Base-by-base conservation (phyloP, 2,888 invertebrate species). In the Carterocephalus palaemon region DNA sequence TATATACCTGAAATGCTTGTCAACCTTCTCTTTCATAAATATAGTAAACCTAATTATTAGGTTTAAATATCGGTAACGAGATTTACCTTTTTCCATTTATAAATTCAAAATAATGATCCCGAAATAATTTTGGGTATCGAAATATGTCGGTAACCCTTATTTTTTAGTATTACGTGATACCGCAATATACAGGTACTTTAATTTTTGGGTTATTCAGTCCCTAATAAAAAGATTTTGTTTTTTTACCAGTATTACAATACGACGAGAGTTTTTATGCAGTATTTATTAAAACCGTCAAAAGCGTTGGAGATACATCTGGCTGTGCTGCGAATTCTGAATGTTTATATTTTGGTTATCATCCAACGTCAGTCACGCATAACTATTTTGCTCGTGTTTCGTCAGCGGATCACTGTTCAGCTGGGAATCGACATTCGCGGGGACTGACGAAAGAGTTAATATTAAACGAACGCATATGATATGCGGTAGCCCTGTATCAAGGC, bases 401-500 rank as follows among this genome's bases (percentile, higher is more conserved):
- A 47, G 34, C 24, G 38, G 46, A 49, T 46, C 45, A 40, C 39
- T 42, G 41, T 33, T 40, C 45, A 47, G 32, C 23, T 24, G 38
- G 48, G 40, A 48, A 54, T 63, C 59, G 59, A 64, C 63, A 64
- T 69, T 62, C 60, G 62, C 57, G 47, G 54, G 59, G 60, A 59
- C 69, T 81, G 82, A 83, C 77, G 78, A 71, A 73, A 79, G 73
- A 69, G 79, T 80, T 85, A 76, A 79, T 83, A 83, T 83, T 77
- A 82, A 73, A 70, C 74, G 65, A 65, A 60, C 64, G 59, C 67
- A 67, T 74, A 71, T 79, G 73, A 79, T 76, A 75, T 78, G 76
- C 73, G 74, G 73, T 75, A 81, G 84, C 81, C 83, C 82, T 81
- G 81, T 79, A 81, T 77, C 82, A 85, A 85, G 84, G 85, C 77